Percentiles rank a stretch among this genome's conserved stretches.
phyloP scores from a whole-genome alignment of 2,888 invertebrate genomes.

The Biston stratarius region DNA sequence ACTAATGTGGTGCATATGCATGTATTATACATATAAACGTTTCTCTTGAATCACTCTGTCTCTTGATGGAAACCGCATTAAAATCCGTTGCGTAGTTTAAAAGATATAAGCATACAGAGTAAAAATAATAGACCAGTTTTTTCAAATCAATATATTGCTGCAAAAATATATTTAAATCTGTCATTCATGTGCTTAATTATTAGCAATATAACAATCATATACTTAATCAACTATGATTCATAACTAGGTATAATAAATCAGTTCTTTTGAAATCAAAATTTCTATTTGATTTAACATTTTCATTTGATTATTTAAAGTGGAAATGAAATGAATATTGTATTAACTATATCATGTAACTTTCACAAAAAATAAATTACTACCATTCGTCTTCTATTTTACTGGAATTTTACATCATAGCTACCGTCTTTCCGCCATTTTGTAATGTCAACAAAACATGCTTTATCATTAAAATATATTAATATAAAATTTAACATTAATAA shows the following conservation, averaged over 20 bases:
- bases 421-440: slow-evolving; percentile 25
- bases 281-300: not conserved
- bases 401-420: slow-evolving; percentile 30
- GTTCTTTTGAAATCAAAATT: slow-evolving; percentile 58
- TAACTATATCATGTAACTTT: slow-evolving; percentile 10
- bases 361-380: slow-evolving; percentile 60
- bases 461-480: slow-evolving; percentile 7
- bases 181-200: slow-evolving; percentile 49
- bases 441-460: slow-evolving; percentile 10
- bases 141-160: slow-evolving; percentile 40
- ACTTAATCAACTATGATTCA: slow-evolving; percentile 23
- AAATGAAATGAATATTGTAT: not conserved
- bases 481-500: slow-evolving; percentile 16
- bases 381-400: slow-evolving; percentile 51
- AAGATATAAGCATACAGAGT: too few relatives aligned
- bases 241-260: slow-evolving; percentile 54
- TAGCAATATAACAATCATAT: slow-evolving; percentile 42
- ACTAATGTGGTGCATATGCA: too few relatives aligned
- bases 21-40: too few relatives aligned
- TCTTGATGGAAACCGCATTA: too few relatives aligned
- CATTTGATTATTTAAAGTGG: not conserved
- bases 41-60: too few relatives aligned
- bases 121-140: slow-evolving; percentile 4
- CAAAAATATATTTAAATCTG: slow-evolving; percentile 50
- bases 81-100: too few relatives aligned